These are phyloP conservation scores for Morphnarchus princeps DNA, from an alignment of 2,113 vertebrate genomes.

Conservation along the genomic window DNA sequence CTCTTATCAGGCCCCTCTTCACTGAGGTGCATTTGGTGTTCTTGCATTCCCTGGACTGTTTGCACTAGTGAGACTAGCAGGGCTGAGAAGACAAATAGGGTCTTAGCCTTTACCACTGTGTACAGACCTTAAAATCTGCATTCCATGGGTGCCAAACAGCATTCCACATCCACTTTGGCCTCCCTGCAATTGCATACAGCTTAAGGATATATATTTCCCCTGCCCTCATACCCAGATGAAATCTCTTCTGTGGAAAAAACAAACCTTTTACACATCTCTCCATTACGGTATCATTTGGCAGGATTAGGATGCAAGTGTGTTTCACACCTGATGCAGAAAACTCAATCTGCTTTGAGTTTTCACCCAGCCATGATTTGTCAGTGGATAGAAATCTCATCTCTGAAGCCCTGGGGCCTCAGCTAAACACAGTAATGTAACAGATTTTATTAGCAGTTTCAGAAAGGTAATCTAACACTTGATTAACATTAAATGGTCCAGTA, in stretches of 20 bases:
- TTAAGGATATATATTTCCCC: background rate
- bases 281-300: background rate
- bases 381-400: constrained; percentile 35
- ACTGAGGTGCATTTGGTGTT: background rate
- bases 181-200: background rate
- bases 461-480: constrained; percentile 32
- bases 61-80: background rate
- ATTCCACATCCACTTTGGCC: background rate
- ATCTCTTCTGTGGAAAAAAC: background rate
- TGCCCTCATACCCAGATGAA: background rate
- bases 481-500: constrained; percentile 35
- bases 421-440: background rate
- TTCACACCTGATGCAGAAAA: background rate
- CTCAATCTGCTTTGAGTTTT: background rate
- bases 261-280: background rate
- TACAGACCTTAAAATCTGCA: background rate
- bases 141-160: background rate
- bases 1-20: background rate
- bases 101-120: background rate
- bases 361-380: background rate
- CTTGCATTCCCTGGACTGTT: background rate
- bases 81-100: background rate
- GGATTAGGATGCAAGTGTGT: background rate
- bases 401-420: background rate
- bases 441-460: constrained; percentile 41